Conservation (phyloP, 1,140 invertebrate genomes). For the Prorops nasuta region DNA sequence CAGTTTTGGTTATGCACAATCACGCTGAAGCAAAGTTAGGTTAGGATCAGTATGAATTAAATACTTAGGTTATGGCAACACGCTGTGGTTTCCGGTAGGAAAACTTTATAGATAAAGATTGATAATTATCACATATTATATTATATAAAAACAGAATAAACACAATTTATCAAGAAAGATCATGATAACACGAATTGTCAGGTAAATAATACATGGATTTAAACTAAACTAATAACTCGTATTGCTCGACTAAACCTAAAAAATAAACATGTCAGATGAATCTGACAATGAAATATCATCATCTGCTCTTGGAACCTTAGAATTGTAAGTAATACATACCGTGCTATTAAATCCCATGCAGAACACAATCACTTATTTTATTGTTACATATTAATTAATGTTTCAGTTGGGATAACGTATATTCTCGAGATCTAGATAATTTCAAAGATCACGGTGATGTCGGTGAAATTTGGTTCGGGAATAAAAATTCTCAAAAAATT, state of each 20-base stretch:
- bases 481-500: conserved; percentile 73
- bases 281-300: conserved; percentile 23
- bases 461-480: conserved; percentile 93
- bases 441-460: conserved; percentile 81
- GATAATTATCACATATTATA: too few species aligned
- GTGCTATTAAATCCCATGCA: not conserved
- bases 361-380: not conserved
- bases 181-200: too few species aligned
- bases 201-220: too few species aligned
- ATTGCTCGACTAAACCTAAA: too few species aligned
- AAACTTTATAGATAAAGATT: too few species aligned
- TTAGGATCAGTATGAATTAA: not conserved
- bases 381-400: conserved; percentile 18
- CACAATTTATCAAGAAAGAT: too few species aligned
- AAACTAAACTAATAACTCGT: too few species aligned
- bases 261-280: not conserved
- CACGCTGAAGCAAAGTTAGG: conserved; percentile 9
- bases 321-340: conserved; percentile 62
- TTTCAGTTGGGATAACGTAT: conserved; percentile 80
- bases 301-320: conserved; percentile 76
- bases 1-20: conserved; percentile 18
- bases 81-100: too few species aligned
- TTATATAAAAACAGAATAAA: too few species aligned
- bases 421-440: conserved; percentile 78
- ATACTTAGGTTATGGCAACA: conserved; percentile 18